Base-by-base conservation (phyloP, 2,113 vertebrate species). In the Peromyscus californicus region DNA sequence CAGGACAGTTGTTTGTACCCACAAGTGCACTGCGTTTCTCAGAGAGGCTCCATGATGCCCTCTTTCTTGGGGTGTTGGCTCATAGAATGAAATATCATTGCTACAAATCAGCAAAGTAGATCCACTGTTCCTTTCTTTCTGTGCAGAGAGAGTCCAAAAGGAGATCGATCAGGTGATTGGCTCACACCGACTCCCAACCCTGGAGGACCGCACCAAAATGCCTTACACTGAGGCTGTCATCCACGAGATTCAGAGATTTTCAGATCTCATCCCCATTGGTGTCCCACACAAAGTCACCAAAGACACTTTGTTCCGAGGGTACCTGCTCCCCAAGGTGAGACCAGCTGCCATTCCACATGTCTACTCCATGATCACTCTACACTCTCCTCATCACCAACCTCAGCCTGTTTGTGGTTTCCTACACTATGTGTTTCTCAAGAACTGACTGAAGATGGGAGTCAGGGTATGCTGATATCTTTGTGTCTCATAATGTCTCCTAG, bases 401-500 rank as follows among this genome's bases (percentile, higher is more conserved):
- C 7, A 63, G 4, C 16, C 17, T 51, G 13, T 39, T 67, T 19
- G 59, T 92, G 61, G 4, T 54, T 78, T 82, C n/a, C 36, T 29
- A 63, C 6, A 9, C 33, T 16, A 36, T 36, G 19, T 65, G 1
- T 31, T 82, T 57, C 69, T 3, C 21, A 57, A 2, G 48, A 12
- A n/a, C 61, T 75, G n/a, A 24, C 10, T 70, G 15, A 16, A n/a
- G 22, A 54, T 24, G n/a, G 29, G 36, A 7, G 7, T 13, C 3
- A 54, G 36, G 15, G 6, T n/a, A 82, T n/a, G 12, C 0, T 1
- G 19, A 8, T 61, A 16, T 24, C 12, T 93, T 89, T 83, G 80
- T 31, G 79, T 89, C 75, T 91, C 67, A 11, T 75, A 10, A 90
- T 16, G 0, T 70, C 89, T 61, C 45, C 36, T 65, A 98, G 98